Evolutionary conservation across 2,113 vertebrate genomes (phyloP).

Genomic region (Neopipo cinnamomea): DNA sequence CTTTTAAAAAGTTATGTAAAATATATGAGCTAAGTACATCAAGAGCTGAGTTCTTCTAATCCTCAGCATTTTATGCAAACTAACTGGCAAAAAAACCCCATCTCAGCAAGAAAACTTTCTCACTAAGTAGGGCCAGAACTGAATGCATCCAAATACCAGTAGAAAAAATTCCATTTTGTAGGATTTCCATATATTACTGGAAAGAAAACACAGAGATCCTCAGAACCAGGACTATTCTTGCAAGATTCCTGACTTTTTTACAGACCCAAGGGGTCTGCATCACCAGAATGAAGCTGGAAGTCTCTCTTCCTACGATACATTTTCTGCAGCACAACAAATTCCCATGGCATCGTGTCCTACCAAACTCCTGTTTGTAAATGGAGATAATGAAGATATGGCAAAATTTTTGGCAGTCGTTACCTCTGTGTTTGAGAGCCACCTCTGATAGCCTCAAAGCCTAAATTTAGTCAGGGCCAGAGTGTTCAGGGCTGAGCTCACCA

Average conservation of each 20-base stretch:
- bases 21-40: not conserved
- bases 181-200: not conserved
- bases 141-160: not conserved
- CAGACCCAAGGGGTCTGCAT: not conserved
- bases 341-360: not conserved
- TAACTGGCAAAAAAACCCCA: not conserved
- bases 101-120: not conserved
- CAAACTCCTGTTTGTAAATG: not conserved
- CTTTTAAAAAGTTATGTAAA: not conserved
- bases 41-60: not conserved
- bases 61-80: conserved; percentile 30
- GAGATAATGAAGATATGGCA: not conserved
- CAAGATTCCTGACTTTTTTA: not conserved
- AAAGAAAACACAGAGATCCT: not conserved
- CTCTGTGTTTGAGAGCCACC: not conserved
- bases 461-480: not conserved
- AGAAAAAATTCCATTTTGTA: not conserved
- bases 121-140: not conserved
- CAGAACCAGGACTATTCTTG: not conserved
- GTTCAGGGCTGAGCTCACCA: not conserved
- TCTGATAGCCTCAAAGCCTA: not conserved
- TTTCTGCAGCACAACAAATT: not conserved
- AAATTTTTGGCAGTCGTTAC: not conserved
- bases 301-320: not conserved
- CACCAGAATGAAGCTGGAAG: not conserved